Evolutionary conservation across 2,797 vertebrate genomes (phyloP), one percentile per base, ranked within the genome.

Genomic region (Lindbergichthys nudifrons): DNA sequence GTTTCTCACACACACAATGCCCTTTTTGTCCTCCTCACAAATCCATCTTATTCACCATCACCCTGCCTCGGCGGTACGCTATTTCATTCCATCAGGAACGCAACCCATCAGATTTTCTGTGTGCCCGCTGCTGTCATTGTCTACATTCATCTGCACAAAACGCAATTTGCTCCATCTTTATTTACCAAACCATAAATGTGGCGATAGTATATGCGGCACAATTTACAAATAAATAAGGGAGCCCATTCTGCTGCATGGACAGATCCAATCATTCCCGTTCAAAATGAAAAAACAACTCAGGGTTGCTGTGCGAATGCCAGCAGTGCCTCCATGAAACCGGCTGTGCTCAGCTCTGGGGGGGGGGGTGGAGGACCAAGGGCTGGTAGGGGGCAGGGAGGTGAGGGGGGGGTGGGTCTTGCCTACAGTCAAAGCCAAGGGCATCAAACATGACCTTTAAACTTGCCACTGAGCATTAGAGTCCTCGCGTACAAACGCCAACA

Each of bases 401-500:
- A 19, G 23, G 65, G 3, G 11, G 19, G 8, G 10, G 42, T 23
- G n/a, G 45, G 64, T 83, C 52, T 78, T 75, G 83, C 81, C 81
- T 39, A 18, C 65, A 77, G 81, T 75, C 61, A 36, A 56, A 66
- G 73, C 71, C 77, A 70, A 0, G 26, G 60, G 87, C 74, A 30
- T 41, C 19, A 30, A 79, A 81, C 51, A 10, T 63, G 77, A 84
- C 85, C 88, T 90, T 85, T 88, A 78, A 90, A 84, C 88, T 87
- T 88, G 89, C 90, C 87, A 88, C 80, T 48, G 80, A 84, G 84
- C 75, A 81, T 91, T 82, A 90, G 65, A 72, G 77, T 21, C 51
- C 70, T 67, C 66, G 0, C 63, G 78, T 71, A 67, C 5, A 14
- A 79, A 64, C 71, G 73, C 43, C 53, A 63, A 71, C 75, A 53